Evolutionary conservation across 2,113 vertebrate genomes (phyloP), one percentile per base, ranked within the genome.

Genomic region (Menidia beryllina): DNA sequence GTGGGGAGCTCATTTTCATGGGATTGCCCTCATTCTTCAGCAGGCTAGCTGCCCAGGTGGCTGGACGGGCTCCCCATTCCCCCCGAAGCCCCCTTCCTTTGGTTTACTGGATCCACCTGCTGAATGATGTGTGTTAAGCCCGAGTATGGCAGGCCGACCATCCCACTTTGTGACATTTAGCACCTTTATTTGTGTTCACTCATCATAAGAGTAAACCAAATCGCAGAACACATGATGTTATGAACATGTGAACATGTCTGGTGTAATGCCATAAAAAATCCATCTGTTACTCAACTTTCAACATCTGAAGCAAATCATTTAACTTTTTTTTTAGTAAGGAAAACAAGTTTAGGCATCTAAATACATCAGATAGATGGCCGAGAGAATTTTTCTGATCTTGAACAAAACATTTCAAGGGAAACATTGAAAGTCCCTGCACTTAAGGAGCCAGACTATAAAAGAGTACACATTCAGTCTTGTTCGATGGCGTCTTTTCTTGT

Each of bases 1-100:
- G 58, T 72, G 36, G 25, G 12, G 52, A 25, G 55, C 55, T 65
- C 56, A 63, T 85, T 89, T 85, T 26, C 5, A 87, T 77, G 11
- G 63, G 84, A 81, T 78, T 52, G 41, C 51, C 73, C 85, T 94
- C 92, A 91, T 88, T 94, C 90, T 88, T 94, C 90, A 91, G 80
- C 88, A 84, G 71, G 25, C 3, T 60, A 56, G 83, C 85, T 87
- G 86, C 92, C 91, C 90, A 91, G 92, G 90, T 77, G 75, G 66
- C 45, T 15, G 50, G 41, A 53, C 7, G 27, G 47, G 53, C 62
- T 66, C 75, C 57, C 68, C 36, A 57, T 62, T 75, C 66, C 55
- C 50, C 72, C 71, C 69, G 43, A 21, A 15, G 36, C 65, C 75
- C 52, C 50, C 67, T 72, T 79, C 2, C 87, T 93, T 83, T 90